phyloP scores from a whole-genome alignment of 2,888 invertebrate species.

The Tetanocera ferruginea region DNA sequence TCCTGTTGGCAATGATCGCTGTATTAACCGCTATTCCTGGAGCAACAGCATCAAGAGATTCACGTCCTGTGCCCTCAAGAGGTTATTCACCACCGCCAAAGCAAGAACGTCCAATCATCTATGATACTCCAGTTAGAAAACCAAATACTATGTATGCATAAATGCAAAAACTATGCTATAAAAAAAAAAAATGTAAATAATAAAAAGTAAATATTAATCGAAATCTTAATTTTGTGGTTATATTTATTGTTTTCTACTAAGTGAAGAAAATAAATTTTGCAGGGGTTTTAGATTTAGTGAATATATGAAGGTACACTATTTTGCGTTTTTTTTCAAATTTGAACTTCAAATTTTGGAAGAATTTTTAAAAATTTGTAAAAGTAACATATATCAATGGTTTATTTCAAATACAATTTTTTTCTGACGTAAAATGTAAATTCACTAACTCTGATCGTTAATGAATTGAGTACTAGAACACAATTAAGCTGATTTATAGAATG shows the following conservation, averaged over 20 bases:
- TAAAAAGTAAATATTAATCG: not conserved
- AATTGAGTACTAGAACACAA: no score
- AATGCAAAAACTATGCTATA: not conserved
- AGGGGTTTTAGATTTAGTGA: no score
- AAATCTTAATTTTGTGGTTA: not conserved
- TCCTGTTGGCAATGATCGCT: constrained; percentile 36
- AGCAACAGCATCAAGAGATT: constrained; percentile 37
- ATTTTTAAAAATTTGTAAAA: not conserved
- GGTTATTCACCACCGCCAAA: constrained; percentile 19
- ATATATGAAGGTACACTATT: no score
- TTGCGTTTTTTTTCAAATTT: no score
- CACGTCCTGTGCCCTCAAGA: constrained; percentile 35
- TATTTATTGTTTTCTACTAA: not conserved
- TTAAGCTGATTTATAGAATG: no score
- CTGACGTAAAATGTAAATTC: no score
- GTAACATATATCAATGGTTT: not conserved
- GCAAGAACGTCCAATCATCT: constrained; percentile 38
- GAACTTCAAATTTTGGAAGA: not conserved
- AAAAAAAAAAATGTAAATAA: not conserved
- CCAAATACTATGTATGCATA: constrained; percentile 40
- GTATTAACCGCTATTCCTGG: constrained; percentile 19
- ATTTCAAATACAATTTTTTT: not conserved
- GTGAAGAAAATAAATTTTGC: no score
- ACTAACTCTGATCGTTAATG: no score
- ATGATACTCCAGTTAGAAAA: constrained; percentile 39